Evolutionary conservation across 2,797 vertebrate species (phyloP).

Genomic region (Tauraco hartlaubi): DNA sequence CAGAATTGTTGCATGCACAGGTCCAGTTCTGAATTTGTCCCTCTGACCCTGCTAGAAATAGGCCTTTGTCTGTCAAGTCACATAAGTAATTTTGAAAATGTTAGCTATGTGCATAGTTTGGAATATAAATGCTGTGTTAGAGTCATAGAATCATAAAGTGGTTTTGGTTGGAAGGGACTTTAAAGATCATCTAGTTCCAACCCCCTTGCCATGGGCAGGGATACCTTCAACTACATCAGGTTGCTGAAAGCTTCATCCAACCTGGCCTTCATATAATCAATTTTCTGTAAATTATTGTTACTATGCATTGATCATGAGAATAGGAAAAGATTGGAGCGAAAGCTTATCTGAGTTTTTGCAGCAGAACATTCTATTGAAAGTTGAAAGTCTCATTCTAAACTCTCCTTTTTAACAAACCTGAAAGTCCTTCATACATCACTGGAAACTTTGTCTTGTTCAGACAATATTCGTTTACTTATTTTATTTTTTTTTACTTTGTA

Average conservation of each 20-base stretch:
- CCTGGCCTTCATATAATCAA: no score
- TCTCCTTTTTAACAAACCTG: neutral
- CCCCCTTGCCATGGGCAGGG: no score
- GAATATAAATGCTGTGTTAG: neutral
- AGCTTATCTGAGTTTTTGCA: neutral
- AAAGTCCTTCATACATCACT: neutral
- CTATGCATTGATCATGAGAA: neutral
- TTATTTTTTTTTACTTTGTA: constrained; percentile 59
- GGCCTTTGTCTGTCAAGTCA: neutral
- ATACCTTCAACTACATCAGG: no score
- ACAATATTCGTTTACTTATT: neutral
- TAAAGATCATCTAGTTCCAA: no score
- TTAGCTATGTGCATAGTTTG: neutral
- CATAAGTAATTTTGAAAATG: neutral
- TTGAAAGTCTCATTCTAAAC: neutral
- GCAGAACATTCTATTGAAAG: neutral
- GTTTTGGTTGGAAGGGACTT: no score
- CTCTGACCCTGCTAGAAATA: neutral
- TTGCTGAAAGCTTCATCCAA: no score
- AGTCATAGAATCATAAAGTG: neutral
- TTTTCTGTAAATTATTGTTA: neutral
- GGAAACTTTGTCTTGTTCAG: neutral
- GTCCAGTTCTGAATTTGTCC: neutral
- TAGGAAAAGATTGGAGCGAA: neutral
- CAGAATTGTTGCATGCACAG: neutral